Evolutionary conservation across 1,140 invertebrate genomes (phyloP).

Genomic region (Papilio polytes): DNA sequence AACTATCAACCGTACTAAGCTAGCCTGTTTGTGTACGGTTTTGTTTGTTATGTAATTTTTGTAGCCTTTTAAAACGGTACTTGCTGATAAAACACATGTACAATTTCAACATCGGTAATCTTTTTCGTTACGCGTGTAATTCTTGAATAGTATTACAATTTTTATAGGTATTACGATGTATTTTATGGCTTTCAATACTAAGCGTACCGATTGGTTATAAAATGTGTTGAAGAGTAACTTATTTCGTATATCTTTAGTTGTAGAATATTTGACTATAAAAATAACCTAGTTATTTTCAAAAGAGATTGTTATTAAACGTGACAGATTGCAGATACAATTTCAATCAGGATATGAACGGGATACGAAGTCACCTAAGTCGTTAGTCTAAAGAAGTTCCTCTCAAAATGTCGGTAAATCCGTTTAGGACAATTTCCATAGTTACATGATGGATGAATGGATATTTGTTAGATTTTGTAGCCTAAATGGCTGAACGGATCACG

Average conservation of each 20-base stretch:
- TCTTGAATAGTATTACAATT: constrained; percentile 28
- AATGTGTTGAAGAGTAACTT: neutral
- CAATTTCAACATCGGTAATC: constrained; percentile 8
- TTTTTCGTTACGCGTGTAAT: constrained; percentile 23
- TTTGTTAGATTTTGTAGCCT: too few species aligned
- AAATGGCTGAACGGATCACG: too few species aligned
- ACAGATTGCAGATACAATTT: too few species aligned
- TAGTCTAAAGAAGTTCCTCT: too few species aligned
- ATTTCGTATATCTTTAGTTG: neutral
- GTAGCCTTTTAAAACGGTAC: neutral
- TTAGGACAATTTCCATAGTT: too few species aligned
- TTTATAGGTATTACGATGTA: constrained; percentile 21
- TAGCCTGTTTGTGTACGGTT: neutral
- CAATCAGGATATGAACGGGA: too few species aligned
- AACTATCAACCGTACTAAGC: neutral
- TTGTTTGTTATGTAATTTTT: constrained; percentile 11
- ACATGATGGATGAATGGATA: too few species aligned
- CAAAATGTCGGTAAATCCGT: too few species aligned
- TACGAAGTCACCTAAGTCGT: too few species aligned
- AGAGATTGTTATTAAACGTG: too few species aligned
- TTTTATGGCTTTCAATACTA: constrained; percentile 16
- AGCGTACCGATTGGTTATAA: neutral
- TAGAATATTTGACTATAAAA: neutral
- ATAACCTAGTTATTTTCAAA: too few species aligned
- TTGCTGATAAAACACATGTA: constrained; percentile 7